Conservation (phyloP, 2,113 vertebrate species). For the Vicugna pacos region DNA sequence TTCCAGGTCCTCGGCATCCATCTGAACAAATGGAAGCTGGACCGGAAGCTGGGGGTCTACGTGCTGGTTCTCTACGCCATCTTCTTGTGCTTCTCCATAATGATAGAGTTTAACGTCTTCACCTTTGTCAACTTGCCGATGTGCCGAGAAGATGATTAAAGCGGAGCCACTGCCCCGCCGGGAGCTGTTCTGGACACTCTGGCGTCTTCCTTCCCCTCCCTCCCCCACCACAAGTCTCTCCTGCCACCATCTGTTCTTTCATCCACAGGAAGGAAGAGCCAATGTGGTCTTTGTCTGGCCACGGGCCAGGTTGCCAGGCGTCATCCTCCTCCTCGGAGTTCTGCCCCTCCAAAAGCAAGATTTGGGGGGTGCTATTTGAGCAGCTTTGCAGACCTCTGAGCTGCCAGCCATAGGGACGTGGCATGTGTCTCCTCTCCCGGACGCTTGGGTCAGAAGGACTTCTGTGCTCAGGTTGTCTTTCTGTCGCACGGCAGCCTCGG, state of each 20-base stretch:
- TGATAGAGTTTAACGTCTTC: slow-evolving; percentile 99
- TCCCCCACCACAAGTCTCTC: slow-evolving; percentile 77
- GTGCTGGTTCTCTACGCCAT: slow-evolving; percentile 94
- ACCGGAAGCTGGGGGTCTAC: slow-evolving; percentile 94
- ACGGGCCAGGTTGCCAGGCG: slow-evolving; percentile 73
- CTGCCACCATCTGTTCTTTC: slow-evolving; percentile 80
- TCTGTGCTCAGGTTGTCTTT: neutral
- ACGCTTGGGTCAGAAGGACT: neutral
- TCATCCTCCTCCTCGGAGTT: slow-evolving; percentile 76
- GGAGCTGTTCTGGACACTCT: slow-evolving; percentile 58
- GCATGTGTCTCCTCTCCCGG: neutral
- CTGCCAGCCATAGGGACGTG: neutral
- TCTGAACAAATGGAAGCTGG: slow-evolving; percentile 96
- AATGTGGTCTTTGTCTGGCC: slow-evolving; percentile 67
- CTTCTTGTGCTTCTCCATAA: slow-evolving; percentile 97
- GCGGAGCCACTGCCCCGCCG: neutral
- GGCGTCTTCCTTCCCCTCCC: slow-evolving; percentile 68
- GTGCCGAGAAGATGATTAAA: slow-evolving; percentile 93
- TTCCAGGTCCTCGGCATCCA: slow-evolving; percentile 95
- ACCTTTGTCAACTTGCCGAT: slow-evolving; percentile 99
- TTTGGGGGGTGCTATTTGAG: neutral
- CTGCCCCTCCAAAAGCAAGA: slow-evolving; percentile 48
- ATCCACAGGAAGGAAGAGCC: slow-evolving; percentile 76
- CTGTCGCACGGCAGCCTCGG: slow-evolving; percentile 53
- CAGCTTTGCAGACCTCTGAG: neutral